Conservation (phyloP, 2,113 vertebrate genomes). For the Talpa occidentalis region DNA sequence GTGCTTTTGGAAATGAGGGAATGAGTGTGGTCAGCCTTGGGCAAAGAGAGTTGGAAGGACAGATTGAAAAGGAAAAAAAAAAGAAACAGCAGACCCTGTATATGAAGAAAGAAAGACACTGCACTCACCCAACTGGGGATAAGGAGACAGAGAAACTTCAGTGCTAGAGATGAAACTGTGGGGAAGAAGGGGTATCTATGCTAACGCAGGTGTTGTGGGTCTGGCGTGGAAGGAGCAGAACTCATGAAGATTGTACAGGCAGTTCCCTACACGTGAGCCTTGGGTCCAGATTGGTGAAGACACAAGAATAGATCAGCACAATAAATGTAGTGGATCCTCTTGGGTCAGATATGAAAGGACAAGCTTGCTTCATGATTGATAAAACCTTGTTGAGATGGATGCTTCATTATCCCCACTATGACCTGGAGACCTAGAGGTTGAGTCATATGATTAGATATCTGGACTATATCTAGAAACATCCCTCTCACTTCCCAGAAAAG, state of each 20-base stretch:
- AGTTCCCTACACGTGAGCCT: neutral
- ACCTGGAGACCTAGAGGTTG: neutral
- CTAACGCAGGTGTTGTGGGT: neutral
- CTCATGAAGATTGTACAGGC: neutral
- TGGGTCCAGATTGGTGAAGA: neutral
- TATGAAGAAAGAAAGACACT: neutral
- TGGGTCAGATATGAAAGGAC: neutral
- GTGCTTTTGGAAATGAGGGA: constrained; percentile 49
- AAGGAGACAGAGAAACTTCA: constrained; percentile 14
- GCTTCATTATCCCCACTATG: neutral
- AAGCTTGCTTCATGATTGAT: neutral
- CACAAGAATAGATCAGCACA: neutral
- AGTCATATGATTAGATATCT: neutral
- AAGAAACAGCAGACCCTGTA: neutral
- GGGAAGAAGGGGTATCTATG: neutral
- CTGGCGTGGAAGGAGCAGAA: neutral
- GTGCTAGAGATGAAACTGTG: neutral
- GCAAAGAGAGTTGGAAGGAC: constrained; percentile 29
- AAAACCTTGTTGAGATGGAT: neutral
- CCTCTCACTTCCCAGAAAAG: neutral
- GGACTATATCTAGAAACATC: neutral
- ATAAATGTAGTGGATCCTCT: neutral
- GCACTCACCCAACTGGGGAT: neutral
- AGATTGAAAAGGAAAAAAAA: neutral
- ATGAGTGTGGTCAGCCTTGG: constrained; percentile 22